Evolutionary conservation across 1,140 invertebrate species (phyloP).

Genomic region (Ericerus pela): DNA sequence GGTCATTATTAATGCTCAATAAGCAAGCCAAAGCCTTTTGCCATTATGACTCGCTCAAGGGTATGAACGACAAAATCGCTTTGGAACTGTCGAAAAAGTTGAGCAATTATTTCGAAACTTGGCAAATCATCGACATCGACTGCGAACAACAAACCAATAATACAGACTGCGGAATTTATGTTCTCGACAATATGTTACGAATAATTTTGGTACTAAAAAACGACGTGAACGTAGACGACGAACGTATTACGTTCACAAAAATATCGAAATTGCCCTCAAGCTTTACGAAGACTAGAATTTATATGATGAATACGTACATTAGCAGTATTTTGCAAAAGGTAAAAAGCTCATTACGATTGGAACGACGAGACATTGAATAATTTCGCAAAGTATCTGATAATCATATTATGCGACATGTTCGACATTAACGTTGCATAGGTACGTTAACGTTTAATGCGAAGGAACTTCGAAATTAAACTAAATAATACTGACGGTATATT

Average conservation of each 20-base stretch:
- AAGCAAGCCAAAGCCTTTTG: not conserved
- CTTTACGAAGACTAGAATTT: constrained; percentile 1
- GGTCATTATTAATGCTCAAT: not conserved
- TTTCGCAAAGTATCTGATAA: no score
- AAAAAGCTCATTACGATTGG: not conserved
- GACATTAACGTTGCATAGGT: no score
- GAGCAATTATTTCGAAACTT: not conserved
- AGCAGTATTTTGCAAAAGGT: not conserved
- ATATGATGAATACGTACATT: constrained; percentile 4
- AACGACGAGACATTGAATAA: no score
- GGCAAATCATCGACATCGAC: not conserved
- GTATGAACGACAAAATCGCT: constrained; percentile 1
- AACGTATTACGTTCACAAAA: not conserved
- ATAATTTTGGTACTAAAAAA: constrained; percentile 1
- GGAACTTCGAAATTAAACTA: no score
- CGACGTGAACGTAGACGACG: not conserved
- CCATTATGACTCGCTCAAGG: not conserved
- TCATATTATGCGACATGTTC: no score
- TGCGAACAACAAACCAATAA: constrained; percentile 4
- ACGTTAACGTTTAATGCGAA: no score
- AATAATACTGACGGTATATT: no score
- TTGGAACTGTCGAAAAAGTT: not conserved
- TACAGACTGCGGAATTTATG: constrained; percentile 1
- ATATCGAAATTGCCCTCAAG: not conserved
- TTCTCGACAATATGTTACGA: not conserved